Evolutionary conservation across 2,888 invertebrate species (phyloP), one percentile per base, ranked within the genome.

Genomic region (Hypomecis punctinalis): DNA sequence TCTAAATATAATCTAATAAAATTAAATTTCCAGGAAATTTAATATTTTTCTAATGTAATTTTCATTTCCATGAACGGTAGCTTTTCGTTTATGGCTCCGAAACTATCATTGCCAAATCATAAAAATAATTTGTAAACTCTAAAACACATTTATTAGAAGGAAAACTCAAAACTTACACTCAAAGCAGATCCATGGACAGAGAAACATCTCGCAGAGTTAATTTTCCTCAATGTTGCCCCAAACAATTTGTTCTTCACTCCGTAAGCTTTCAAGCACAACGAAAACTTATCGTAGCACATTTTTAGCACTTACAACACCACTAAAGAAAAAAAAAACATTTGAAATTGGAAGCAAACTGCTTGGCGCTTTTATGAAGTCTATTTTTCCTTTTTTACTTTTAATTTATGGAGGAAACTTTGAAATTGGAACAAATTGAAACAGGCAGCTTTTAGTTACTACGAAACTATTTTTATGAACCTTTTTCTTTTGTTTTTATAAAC

Each of bases 231-330:
- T 23, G 71, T 43, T 59, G 56, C 64, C 5, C 69, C 68, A 43
- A 78, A 71, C 52, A 79, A 49, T 49, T 69, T 73, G 54, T 73
- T 75, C 39, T 63, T 79, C 45, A 78, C 68, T 45, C 77, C 80
- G 73, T 76, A 76, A 40, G 76, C 69, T 65, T 76, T 80, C 35
- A 84, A 70, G 35, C 80, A 76, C 39, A 79, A 63, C 7, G 83
- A 59, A 11, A 88, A 73, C 51, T 80, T 81, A 63, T 84, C 86
- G 61, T 86, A 86, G 72, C 82, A 84, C 88, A 88, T 88, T 74
- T 73, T 79, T 74, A 67, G 57, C 65, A 72, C 66, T 67, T 49
- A 61, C 57, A 62, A 39, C 55, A 64, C 61, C 45, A 66, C 53
- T 57, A 33, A 40, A 40, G 46, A 61, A 60, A 37, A 56, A 63